A percentile compares a stretch with the other conserved stretches of the same genome.
Conservation (phyloP, 2,113 vertebrate genomes). For the Mustelus asterias region DNA sequence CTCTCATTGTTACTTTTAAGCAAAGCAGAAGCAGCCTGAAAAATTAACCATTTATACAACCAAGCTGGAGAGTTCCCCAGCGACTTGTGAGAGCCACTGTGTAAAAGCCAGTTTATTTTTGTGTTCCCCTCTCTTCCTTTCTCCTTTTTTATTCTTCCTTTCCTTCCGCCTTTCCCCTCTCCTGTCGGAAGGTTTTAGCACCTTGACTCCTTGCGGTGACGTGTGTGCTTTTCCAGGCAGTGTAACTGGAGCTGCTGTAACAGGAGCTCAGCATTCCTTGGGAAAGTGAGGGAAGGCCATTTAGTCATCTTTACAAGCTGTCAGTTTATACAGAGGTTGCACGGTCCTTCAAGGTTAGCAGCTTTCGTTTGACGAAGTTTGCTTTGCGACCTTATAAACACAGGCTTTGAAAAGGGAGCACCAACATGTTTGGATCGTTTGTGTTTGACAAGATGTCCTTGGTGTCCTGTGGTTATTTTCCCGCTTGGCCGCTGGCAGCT, state of each 20-base stretch:
- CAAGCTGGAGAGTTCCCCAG: too few relatives aligned
- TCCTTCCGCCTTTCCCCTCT: background rate
- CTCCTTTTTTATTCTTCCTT: background rate
- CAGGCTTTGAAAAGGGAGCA: background rate
- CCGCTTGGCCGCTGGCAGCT: background rate
- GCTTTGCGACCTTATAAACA: background rate
- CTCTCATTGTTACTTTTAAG: too few relatives aligned
- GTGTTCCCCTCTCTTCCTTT: background rate
- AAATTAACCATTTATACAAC: too few relatives aligned
- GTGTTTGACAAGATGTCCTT: background rate
- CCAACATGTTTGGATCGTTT: background rate
- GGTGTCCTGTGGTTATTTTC: background rate
- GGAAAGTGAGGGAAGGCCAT: background rate
- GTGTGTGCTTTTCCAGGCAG: background rate
- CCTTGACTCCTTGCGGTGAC: too few relatives aligned
- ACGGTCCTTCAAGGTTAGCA: background rate
- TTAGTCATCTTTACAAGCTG: slow-evolving; percentile 4
- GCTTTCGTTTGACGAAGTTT: background rate
- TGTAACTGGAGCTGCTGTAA: too few relatives aligned
- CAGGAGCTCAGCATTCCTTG: background rate
- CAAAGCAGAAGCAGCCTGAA: too few relatives aligned
- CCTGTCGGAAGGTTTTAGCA: background rate
- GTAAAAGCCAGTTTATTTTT: background rate
- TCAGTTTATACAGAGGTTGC: background rate
- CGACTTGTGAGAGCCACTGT: background rate